These are phyloP conservation scores for Catotricha subobsoleta DNA, from an alignment of 2,888 invertebrate species.

Conservation along the genomic window DNA sequence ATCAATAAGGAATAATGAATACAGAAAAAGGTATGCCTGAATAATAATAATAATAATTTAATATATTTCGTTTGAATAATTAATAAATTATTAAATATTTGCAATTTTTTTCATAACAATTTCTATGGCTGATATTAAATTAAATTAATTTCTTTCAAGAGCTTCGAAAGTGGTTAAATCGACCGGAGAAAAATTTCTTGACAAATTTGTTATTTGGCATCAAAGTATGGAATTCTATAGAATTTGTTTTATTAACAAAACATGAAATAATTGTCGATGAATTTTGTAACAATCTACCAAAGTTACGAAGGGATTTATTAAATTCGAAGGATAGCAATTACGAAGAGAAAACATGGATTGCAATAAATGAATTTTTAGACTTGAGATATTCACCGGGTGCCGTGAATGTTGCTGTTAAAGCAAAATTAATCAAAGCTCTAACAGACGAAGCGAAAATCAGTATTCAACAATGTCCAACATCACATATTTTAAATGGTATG, in stretches of 20 bases:
- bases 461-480: not conserved
- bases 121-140: not conserved
- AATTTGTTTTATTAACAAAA: conserved; percentile 21
- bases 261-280: conserved; percentile 23
- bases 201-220: conserved; percentile 22
- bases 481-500: not conserved
- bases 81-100: not conserved
- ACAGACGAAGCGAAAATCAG: not conserved
- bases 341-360: conserved; percentile 11
- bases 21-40: conserved; percentile 4
- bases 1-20: conserved; percentile 1
- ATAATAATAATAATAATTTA: too few relatives aligned
- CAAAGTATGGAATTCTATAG: conserved; percentile 25
- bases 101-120: not conserved
- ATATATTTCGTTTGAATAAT: too few relatives aligned
- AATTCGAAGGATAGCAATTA: conserved; percentile 5
- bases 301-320: not conserved
- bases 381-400: conserved; percentile 16
- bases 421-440: conserved; percentile 1
- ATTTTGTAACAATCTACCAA: conserved; percentile 15
- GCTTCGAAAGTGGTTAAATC: conserved; percentile 21
- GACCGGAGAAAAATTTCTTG: conserved; percentile 17
- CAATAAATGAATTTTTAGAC: conserved; percentile 15
- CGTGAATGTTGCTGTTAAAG: conserved; percentile 1
- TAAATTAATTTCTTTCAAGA: too few relatives aligned